Conservation (phyloP, 2,113 vertebrate genomes). For the Xenus cinereus region DNA sequence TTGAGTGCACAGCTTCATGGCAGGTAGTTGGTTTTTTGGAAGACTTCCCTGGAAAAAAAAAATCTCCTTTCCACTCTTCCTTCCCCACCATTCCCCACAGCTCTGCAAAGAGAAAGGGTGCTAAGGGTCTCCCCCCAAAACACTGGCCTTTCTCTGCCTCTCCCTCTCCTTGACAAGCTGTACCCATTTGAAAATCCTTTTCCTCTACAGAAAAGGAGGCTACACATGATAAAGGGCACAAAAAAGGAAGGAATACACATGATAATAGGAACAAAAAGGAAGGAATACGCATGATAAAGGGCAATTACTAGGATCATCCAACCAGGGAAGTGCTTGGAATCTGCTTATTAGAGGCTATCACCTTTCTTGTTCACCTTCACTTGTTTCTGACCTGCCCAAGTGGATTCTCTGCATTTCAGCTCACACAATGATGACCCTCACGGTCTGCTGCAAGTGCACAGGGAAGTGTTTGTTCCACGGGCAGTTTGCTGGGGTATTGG, state of each 20-base stretch:
- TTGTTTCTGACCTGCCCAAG: background rate
- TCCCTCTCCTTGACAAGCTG: background rate
- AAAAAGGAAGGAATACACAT: background rate
- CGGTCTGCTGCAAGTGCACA: rapidly evolving
- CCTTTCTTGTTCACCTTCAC: background rate
- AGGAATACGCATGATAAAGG: background rate
- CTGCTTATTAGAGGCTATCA: background rate
- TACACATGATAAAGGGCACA: background rate
- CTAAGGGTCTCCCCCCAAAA: background rate
- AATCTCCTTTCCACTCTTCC: background rate
- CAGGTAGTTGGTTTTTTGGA: background rate
- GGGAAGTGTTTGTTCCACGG: rapidly evolving
- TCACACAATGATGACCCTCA: background rate
- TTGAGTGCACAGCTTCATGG: background rate
- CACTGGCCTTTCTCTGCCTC: background rate
- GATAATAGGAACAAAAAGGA: background rate
- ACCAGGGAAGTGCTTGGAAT: background rate
- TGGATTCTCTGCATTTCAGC: background rate
- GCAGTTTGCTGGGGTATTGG: background rate
- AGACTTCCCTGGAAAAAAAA: background rate
- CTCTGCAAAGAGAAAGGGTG: background rate
- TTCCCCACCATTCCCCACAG: rapidly evolving
- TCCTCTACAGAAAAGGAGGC: background rate
- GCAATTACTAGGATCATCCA: background rate
- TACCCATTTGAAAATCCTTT: background rate